Evolutionary conservation across 2,113 vertebrate genomes (phyloP).

Genomic region (Indri indri): DNA sequence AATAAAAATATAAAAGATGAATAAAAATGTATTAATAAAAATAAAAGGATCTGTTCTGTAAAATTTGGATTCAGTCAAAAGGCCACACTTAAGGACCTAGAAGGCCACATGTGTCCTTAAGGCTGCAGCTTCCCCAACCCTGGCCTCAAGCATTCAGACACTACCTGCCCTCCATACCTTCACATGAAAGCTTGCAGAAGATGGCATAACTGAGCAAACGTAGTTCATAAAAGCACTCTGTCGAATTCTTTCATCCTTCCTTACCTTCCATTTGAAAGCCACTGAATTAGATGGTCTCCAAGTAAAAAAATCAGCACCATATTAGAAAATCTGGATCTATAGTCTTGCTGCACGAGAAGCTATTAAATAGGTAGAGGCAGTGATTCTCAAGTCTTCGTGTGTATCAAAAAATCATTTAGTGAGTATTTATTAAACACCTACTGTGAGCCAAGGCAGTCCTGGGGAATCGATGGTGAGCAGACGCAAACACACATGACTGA

Average conservation of each 20-base stretch:
- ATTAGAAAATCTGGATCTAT: neutral
- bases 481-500: neutral
- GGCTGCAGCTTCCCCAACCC: too few relatives aligned
- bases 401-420: neutral
- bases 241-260: neutral
- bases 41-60: too few relatives aligned
- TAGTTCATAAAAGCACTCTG: neutral
- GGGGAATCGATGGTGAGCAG: neutral
- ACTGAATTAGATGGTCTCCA: neutral
- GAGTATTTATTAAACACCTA: neutral
- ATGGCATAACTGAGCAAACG: neutral
- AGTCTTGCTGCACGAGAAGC: neutral
- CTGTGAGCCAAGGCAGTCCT: neutral
- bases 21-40: too few relatives aligned
- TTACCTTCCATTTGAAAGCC: neutral
- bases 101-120: too few relatives aligned
- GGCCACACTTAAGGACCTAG: too few relatives aligned
- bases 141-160: neutral
- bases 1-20: too few relatives aligned
- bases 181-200: neutral
- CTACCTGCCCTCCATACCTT: neutral
- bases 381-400: neutral
- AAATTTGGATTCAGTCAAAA: too few relatives aligned
- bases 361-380: neutral
- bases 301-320: neutral